Percentiles rank a stretch among this genome's conserved stretches.
phyloP scores from a whole-genome alignment of 2,797 vertebrate genomes.

The Anguilla megastoma region DNA sequence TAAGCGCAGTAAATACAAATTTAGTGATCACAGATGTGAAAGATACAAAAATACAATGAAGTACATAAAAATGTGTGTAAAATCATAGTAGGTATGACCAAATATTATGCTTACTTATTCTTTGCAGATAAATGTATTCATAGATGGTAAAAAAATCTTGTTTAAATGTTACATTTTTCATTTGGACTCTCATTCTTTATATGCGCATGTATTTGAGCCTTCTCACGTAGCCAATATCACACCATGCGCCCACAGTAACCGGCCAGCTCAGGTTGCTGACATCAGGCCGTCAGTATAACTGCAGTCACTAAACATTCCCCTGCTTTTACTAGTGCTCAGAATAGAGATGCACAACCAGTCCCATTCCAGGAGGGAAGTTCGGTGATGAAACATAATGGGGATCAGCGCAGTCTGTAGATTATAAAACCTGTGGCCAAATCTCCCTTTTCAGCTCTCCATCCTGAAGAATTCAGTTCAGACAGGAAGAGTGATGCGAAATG shows the following conservation, averaged over 20 bases:
- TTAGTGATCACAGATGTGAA: not conserved
- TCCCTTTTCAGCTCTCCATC: not conserved
- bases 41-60: not conserved
- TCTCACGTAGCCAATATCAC: not conserved
- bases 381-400: constrained; percentile 1
- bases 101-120: not conserved
- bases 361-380: too few relatives aligned
- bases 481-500: not conserved
- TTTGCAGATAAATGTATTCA: not conserved
- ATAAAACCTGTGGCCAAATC: not conserved
- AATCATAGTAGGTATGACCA: not conserved
- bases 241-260: not conserved
- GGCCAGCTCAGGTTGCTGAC: not conserved
- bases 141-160: not conserved
- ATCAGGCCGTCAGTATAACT: not conserved
- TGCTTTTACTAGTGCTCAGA: not conserved
- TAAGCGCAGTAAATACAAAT: not conserved
- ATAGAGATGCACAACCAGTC: not conserved
- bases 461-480: not conserved
- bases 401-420: not conserved
- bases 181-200: not conserved
- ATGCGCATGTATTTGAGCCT: not conserved
- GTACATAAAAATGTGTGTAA: not conserved
- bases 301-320: not conserved
- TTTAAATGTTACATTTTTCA: not conserved